Evolutionary conservation across 53 echinoderm and acorn worm genomes (phyloP).

Genomic region (Paracentrotus lividus): DNA sequence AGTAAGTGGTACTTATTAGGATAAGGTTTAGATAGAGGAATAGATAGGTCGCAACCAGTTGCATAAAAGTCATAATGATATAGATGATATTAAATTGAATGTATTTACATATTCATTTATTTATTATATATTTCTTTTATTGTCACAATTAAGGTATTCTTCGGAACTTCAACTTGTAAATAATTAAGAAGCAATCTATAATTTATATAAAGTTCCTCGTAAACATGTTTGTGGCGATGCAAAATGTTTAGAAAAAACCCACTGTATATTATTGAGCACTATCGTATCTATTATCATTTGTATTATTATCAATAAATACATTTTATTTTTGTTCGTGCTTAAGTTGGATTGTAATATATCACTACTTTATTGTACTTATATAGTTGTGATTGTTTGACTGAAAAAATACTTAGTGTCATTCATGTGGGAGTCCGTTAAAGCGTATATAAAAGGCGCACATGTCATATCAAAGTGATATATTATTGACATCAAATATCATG

Average conservation of each 20-base stretch:
- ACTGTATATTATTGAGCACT: slow-evolving; percentile 36
- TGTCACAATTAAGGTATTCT: neutral
- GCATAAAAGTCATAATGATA: neutral
- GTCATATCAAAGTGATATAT: neutral
- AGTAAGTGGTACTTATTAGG: neutral
- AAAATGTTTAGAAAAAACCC: slow-evolving; percentile 1
- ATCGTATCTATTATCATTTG: neutral
- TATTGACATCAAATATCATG: neutral
- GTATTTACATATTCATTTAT: too few species aligned
- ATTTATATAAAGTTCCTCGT: neutral
- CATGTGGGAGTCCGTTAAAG: neutral
- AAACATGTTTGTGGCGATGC: slow-evolving; percentile 34
- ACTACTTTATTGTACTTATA: neutral
- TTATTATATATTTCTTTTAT: neutral
- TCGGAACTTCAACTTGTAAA: neutral
- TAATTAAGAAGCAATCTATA: neutral
- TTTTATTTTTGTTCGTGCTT: neutral
- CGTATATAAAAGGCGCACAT: neutral
- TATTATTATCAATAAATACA: neutral
- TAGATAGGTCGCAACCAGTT: neutral
- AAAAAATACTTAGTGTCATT: neutral
- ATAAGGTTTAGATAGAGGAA: neutral
- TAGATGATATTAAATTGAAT: neutral
- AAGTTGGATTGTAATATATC: neutral
- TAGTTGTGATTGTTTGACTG: neutral